These are phyloP conservation scores for Melanotaenia boesemani DNA, from an alignment of 2,797 vertebrate species.

Conservation along the genomic window DNA sequence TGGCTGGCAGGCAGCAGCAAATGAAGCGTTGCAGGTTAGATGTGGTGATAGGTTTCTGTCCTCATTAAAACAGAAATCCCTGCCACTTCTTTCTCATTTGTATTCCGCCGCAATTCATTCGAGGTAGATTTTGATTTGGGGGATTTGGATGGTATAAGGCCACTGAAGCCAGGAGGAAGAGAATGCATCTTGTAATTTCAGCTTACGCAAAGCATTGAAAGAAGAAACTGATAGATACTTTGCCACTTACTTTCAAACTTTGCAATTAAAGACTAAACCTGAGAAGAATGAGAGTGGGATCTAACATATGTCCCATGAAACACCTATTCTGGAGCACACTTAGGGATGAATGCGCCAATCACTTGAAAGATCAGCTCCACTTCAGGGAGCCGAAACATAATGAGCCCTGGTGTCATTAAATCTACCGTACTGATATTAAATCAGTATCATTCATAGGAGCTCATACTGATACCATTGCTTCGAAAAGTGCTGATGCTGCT, in stretches of 20 bases:
- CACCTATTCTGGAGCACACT: slow-evolving; percentile 48
- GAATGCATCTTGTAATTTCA: slow-evolving; percentile 52
- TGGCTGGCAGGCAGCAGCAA: slow-evolving; percentile 74
- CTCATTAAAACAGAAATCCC: slow-evolving; percentile 86
- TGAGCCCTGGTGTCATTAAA: slow-evolving; percentile 72
- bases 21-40: slow-evolving; percentile 83
- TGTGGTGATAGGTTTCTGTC: slow-evolving; percentile 83
- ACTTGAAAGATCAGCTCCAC: slow-evolving; percentile 48
- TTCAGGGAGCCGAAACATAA: slow-evolving; percentile 65
- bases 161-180: slow-evolving; percentile 68
- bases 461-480: slow-evolving; percentile 61
- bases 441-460: slow-evolving; percentile 63
- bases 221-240: slow-evolving; percentile 60
- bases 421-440: slow-evolving; percentile 68
- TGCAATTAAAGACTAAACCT: slow-evolving; percentile 46
- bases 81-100: slow-evolving; percentile 81
- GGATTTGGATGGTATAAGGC: slow-evolving; percentile 71
- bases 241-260: slow-evolving; percentile 48
- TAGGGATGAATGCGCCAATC: slow-evolving; percentile 58
- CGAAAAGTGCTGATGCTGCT: slow-evolving; percentile 77
- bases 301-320: slow-evolving; percentile 24
- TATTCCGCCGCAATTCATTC: slow-evolving; percentile 76
- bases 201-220: slow-evolving; percentile 64
- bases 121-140: slow-evolving; percentile 76
- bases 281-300: slow-evolving; percentile 9